phyloP scores from a whole-genome alignment of 2,888 invertebrate genomes.

The Caenorhabditis sp. region DNA sequence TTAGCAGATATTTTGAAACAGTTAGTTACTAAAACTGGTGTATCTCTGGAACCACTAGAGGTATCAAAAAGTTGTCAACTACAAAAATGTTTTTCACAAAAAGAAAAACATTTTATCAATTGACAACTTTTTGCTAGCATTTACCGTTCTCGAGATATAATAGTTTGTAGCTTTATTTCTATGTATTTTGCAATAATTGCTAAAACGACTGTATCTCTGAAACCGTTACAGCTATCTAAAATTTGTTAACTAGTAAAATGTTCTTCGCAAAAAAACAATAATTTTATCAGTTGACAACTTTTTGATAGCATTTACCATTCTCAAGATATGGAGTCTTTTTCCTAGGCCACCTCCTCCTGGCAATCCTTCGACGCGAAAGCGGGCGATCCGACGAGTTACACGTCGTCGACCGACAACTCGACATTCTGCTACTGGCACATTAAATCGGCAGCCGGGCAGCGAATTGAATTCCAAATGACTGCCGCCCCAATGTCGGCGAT shows the following conservation, averaged over 20 bases:
- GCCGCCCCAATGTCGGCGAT: conserved; percentile 34
- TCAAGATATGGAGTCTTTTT: background rate
- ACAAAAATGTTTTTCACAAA: too few relatives aligned
- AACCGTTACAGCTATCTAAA: background rate
- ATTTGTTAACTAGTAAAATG: background rate
- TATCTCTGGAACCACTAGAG: too few relatives aligned
- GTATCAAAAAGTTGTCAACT: too few relatives aligned
- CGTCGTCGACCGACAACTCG: conserved; percentile 23
- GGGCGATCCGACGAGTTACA: conserved; percentile 62
- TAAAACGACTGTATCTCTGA: too few relatives aligned
- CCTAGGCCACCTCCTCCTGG: conserved; percentile 61
- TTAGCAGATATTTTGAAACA: too few relatives aligned
- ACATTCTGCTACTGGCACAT: conserved; percentile 65
- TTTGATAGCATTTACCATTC: background rate
- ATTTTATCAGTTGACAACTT: background rate
- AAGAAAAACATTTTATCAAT: too few relatives aligned
- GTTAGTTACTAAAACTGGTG: too few relatives aligned
- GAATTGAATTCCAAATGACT: conserved; percentile 36
- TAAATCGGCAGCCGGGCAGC: conserved; percentile 43
- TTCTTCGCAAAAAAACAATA: background rate
- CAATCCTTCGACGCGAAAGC: conserved; percentile 55
- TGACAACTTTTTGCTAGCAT: too few relatives aligned
- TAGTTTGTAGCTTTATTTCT: too few relatives aligned
- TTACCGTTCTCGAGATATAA: too few relatives aligned
- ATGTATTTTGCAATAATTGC: too few relatives aligned